Percentiles rank a stretch among this genome's conserved stretches.
Evolutionary conservation across 2,797 vertebrate genomes (phyloP).

Genomic region (Sebastes vulpes): DNA sequence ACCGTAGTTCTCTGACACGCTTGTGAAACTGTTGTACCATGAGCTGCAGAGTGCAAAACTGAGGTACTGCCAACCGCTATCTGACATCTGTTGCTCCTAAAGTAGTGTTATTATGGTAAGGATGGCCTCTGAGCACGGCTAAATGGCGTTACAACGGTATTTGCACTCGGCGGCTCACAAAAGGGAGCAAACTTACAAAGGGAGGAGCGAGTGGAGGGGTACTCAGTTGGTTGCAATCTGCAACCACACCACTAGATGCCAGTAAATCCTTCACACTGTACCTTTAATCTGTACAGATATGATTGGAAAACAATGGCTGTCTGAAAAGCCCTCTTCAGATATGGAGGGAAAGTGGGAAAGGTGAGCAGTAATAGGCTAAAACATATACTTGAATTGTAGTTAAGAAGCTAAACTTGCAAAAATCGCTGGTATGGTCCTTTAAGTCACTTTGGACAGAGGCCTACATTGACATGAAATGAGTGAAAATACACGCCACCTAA

Average conservation of each 20-base stretch:
- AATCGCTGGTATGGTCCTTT: slow-evolving; percentile 36
- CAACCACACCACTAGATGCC: neutral
- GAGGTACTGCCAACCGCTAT: neutral
- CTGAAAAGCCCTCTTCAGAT: neutral
- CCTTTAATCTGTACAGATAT: neutral
- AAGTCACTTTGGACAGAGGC: neutral
- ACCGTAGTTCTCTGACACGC: neutral
- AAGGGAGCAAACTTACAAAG: neutral
- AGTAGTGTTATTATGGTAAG: neutral
- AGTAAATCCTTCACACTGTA: neutral
- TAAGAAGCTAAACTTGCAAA: neutral
- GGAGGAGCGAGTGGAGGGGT: neutral
- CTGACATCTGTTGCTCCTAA: neutral
- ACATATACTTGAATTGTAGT: slow-evolving; percentile 6
- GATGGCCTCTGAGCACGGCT: too few relatives aligned
- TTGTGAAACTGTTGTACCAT: neutral
- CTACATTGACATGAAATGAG: neutral
- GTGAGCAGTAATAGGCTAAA: neutral
- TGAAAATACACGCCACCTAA: slow-evolving; percentile 1
- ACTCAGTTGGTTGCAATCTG: neutral
- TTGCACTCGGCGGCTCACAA: neutral
- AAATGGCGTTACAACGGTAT: neutral
- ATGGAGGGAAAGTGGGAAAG: neutral
- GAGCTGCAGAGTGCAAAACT: neutral
- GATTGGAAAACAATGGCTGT: neutral